These are phyloP conservation scores for Haliclona indistincta DNA, from an alignment of 37 sponge, comb jelly and placozoan genomes.

Conservation along the genomic window DNA sequence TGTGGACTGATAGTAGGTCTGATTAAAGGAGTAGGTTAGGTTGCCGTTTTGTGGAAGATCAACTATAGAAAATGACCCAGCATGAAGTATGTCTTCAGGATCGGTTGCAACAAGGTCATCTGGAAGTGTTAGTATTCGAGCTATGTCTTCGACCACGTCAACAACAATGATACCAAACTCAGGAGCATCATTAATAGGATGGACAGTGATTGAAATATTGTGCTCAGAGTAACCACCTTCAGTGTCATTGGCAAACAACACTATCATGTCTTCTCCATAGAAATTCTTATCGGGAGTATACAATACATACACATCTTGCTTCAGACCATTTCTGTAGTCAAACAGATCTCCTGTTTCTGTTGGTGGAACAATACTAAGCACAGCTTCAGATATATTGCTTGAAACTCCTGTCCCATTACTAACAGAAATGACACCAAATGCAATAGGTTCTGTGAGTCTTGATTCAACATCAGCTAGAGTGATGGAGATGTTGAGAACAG, in stretches of 20 bases:
- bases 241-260: conserved; percentile 54
- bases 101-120: conserved; percentile 61
- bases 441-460: conserved; percentile 3
- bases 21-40: conserved; percentile 43
- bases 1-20: conserved; percentile 3
- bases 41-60: conserved; percentile 37
- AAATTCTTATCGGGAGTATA: conserved; percentile 78
- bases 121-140: conserved; percentile 50
- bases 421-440: conserved; percentile 9
- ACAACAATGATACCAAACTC: conserved; percentile 58
- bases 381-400: neutral
- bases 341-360: neutral
- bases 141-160: conserved; percentile 57
- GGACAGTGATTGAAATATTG: conserved; percentile 51
- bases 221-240: conserved; percentile 38
- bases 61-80: conserved; percentile 65
- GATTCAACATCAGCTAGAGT: conserved; percentile 56
- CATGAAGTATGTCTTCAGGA: conserved; percentile 63
- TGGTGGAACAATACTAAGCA: neutral
- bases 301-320: conserved; percentile 46
- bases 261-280: conserved; percentile 58
- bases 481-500: conserved; percentile 34
- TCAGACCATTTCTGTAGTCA: conserved; percentile 6
- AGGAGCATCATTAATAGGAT: conserved; percentile 79
- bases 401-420: conserved; percentile 15